Base-by-base conservation (phyloP, 2,113 vertebrate species). In the Eptesicus fuscus region DNA sequence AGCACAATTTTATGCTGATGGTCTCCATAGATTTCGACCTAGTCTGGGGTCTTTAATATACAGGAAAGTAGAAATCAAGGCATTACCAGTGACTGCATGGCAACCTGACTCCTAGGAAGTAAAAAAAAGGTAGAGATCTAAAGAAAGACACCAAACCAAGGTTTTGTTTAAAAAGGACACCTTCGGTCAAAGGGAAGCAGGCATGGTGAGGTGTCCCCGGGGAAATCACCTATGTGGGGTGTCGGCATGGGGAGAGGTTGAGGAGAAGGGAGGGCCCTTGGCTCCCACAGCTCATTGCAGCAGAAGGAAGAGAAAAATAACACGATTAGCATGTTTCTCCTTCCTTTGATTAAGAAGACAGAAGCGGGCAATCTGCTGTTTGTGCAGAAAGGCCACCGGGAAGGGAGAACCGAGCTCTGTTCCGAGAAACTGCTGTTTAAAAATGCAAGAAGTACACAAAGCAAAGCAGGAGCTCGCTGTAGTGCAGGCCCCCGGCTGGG, bases 321-420 rank as follows among this genome's bases (percentile, higher is more conserved):
- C 73, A 74, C 67, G 93, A 88, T 83, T 94, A 47, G 65, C 84
- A 97, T 96, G 80, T 56, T 97, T 97, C 96, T 59, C 65, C 93
- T 84, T 96, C 77, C 89, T 67, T 92, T 80, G 70, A 93, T 23
- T 0, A 0, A 51, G 51, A 78, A 13, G 76, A 96, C 95, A 97
- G 95, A 97, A 94, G 96, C 63, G 92, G 44, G 89, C 97, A 98
- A 97, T 97, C 96, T 98, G 96, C 94, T 98, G 90, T 95, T 97
- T 97, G 90, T 95, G 49, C 71, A 96, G 94, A 94, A 96, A 96
- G 97, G 87, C 0, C 61, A 11, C 67, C 0, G 18, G 51, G n/a
- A 71, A 96, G 91, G 83, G 95, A 78, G 78, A 94, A 20, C 25
- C 63, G 88, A 93, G 90, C 77, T 97, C 86, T 95, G 90, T 95